Evolutionary conservation across 92 coral and sea anemone genomes (phyloP), one percentile per base, ranked within the genome.

Genomic region (Palythoa caribaeorum): DNA sequence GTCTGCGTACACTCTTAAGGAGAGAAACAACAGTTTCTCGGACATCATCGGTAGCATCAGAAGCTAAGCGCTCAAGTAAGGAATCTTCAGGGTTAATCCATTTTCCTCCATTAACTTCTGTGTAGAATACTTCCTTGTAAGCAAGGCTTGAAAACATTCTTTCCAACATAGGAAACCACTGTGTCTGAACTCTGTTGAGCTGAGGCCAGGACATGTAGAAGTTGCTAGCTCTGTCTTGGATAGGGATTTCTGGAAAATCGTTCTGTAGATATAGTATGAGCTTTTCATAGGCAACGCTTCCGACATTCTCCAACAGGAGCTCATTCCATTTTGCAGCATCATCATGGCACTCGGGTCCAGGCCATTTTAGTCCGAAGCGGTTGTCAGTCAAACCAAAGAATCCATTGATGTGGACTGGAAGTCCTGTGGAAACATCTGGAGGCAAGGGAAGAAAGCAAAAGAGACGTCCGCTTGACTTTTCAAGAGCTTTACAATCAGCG

Each of bases 291-390:
- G 87, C 92, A 66, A 66, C 11, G 55, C 84, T 72, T 14, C 84
- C 78, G 38, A 90, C 83, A 10, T 90, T 54, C 69, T 78, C 47
- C 19, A 90, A 60, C 53, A 90, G 54, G n/a, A 90, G n/a, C 16
- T 76, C 80, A 48, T 90, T 90, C 92, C 92, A 90, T 72, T 84
- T 87, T n/a, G 84, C 89, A 65, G 89, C 84, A 70, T 76, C 84
- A 44, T 87, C 84, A 5, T 65, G 89, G 28, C 89, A 87, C 76
- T 87, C 89, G 2, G 84, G 66, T 9, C 89, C 89, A 28, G 85
- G 85, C 89, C 89, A 87, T 37, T 76, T 79, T 73, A 87, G 73
- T 38, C 89, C 89, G 9, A 84, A 85, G 16, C 89, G 77, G 77
- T 87, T 87, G 51, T 87, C 89, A 28, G 84, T 87, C 60, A 87